Percentiles rank a stretch among this genome's conserved stretches.
Evolutionary conservation across 2,797 vertebrate genomes (phyloP).

Genomic region (Lacerta bilineata): DNA sequence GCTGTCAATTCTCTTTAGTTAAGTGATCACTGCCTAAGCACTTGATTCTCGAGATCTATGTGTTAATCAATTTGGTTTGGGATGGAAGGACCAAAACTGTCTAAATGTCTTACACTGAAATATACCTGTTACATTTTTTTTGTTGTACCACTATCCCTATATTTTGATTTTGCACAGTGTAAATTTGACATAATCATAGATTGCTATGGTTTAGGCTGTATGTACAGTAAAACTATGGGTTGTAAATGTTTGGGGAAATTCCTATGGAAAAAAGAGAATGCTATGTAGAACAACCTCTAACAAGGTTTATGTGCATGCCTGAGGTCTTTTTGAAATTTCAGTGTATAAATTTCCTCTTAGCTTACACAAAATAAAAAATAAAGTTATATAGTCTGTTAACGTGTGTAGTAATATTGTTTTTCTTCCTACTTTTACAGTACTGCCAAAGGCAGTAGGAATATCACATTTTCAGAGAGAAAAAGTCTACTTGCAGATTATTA

Average conservation of each 20-base stretch:
- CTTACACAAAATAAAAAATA: constrained; percentile 99
- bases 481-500: not conserved
- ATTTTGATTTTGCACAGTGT: constrained; percentile 99
- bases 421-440: not conserved
- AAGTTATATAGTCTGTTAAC: constrained; percentile 78
- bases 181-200: constrained; percentile 97
- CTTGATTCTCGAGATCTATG: constrained; percentile 70
- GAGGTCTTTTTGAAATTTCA: constrained; percentile 91
- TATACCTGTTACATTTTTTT: constrained; percentile 79
- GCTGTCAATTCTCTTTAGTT: constrained; percentile 65
- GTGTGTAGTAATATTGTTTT: constrained; percentile 39
- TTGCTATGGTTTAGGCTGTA: constrained; percentile 97
- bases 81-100: constrained; percentile 94
- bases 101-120: constrained; percentile 83
- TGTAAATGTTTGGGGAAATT: constrained; percentile 95
- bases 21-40: constrained; percentile 74
- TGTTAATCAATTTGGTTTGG: constrained; percentile 82
- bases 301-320: constrained; percentile 92
- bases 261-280: constrained; percentile 94
- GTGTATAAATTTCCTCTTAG: constrained; percentile 99
- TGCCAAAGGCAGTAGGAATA: constrained; percentile 22
- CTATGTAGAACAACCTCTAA: constrained; percentile 90
- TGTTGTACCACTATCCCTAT: constrained; percentile 89
- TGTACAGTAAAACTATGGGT: constrained; percentile 95
- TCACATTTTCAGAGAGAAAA: not conserved